Base-by-base conservation (phyloP, 2,113 vertebrate genomes). In the Calyptomena viridis region DNA sequence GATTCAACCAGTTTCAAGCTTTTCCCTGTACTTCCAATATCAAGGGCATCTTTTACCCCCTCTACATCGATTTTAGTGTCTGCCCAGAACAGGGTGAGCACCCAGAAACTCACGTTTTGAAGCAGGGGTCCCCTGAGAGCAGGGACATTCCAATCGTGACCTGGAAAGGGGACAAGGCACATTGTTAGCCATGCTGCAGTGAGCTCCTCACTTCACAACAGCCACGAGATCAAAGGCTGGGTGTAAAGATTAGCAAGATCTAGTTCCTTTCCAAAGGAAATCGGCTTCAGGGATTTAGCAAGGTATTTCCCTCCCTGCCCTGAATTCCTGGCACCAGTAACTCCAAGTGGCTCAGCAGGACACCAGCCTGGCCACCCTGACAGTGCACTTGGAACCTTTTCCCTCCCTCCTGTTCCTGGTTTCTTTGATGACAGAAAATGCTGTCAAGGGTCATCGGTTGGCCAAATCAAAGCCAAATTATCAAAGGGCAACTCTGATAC, bases 61-160 rank as follows among this genome's bases (percentile, higher is more conserved):
- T 69, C 11, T 56, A 39, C 16, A 52, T 42, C 30, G 24, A 9
- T 81, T 84, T 82, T 11, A 86, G 59, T 30, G 33, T 62, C 59
- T 66, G 40, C 21, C 31, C 55, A 73, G 71, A 67, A 60, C 0
- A 0, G 25, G 22, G 25, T 0, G 46, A 47, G 1, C 24, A 30
- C 15, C 19, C 59, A 81, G 42, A 62, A 76, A 99, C 99, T 99
- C 96, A 99, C 99, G 98, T 99, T 98, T 99, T 99, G 95, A 99
- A 99, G 98, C 99, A 99, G 15, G 99, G 99, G 89, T 99, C 99
- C 91, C 99, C 99, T 2, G 99, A 99, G 7, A 99, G 98, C 46
- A 99, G 98, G 46, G 98, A 99, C 99, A 99, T 99, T 80, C 99
- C 99, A 2, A 99, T 99, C 8, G 98, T 99, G 95, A 99, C 98